These are phyloP conservation scores for Aethina tumida DNA, from an alignment of 1,140 invertebrate genomes.

Conservation along the genomic window DNA sequence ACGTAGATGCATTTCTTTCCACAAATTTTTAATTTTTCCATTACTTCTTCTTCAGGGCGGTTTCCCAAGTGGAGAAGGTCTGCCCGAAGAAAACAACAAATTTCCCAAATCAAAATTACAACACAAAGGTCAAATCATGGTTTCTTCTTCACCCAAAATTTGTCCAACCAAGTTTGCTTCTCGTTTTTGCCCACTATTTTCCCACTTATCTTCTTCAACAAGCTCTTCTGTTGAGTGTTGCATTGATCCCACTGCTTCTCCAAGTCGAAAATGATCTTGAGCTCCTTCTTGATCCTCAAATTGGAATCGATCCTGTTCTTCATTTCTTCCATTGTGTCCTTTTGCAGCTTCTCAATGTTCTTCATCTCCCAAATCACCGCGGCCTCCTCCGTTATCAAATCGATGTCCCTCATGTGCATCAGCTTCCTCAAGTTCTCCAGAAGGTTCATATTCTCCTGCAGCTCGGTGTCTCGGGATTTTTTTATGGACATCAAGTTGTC, in stretches of 20 bases:
- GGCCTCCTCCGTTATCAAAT: slow-evolving; percentile 16
- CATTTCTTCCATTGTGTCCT: slow-evolving; percentile 24
- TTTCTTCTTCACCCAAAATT: too few species aligned
- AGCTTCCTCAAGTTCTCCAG: slow-evolving; percentile 21
- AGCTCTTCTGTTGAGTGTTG: slow-evolving; percentile 16
- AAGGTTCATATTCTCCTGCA: slow-evolving; percentile 17
- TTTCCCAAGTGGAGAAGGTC: too few species aligned
- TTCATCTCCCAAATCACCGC: slow-evolving; percentile 28
- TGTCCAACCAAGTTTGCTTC: too few species aligned
- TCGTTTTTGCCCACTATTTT: too few species aligned
- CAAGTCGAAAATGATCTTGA: slow-evolving; percentile 30
- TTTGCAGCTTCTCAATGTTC: slow-evolving; percentile 25
- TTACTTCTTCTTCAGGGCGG: too few species aligned
- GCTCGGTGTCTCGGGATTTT: slow-evolving; percentile 17
- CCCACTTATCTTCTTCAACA: too few species aligned
- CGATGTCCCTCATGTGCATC: slow-evolving; percentile 13
- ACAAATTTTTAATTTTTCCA: too few species aligned
- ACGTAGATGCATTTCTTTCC: too few species aligned
- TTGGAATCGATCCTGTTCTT: slow-evolving; percentile 16
- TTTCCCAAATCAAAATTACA: too few species aligned
- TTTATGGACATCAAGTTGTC: slow-evolving; percentile 18
- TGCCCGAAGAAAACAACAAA: too few species aligned
- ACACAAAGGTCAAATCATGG: too few species aligned
- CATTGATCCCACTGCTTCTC: slow-evolving; percentile 22
- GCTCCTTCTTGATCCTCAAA: slow-evolving; percentile 24